Evolutionary conservation across 2,888 invertebrate species (phyloP).

Genomic region (Ichneumon xanthorius): DNA sequence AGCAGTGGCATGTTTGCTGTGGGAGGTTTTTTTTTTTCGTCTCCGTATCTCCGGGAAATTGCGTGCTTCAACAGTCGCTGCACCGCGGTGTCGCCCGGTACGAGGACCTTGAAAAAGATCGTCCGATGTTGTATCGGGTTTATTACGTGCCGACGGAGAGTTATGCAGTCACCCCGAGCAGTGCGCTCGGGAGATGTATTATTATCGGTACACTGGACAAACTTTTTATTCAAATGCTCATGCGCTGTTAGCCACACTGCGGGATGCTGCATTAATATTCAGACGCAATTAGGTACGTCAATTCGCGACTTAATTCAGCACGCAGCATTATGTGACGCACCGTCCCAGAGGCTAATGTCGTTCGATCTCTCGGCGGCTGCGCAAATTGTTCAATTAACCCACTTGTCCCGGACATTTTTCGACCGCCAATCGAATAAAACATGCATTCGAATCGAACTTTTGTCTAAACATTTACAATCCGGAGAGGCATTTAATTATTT

Average conservation of each 20-base stretch:
- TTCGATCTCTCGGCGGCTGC: too few species aligned
- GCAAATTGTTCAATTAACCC: not conserved
- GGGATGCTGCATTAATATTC: conserved; percentile 31
- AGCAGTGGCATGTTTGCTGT: conserved; percentile 38
- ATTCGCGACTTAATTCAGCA: not conserved
- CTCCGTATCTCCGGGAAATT: conserved; percentile 45
- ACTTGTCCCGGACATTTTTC: too few species aligned
- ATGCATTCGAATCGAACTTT: too few species aligned
- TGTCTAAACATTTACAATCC: too few species aligned
- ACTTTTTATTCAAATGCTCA: conserved; percentile 42
- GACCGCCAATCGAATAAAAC: too few species aligned
- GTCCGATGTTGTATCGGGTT: conserved; percentile 20
- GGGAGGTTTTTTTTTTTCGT: conserved; percentile 47
- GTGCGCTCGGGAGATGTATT: conserved; percentile 13
- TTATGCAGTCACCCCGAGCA: conserved; percentile 17
- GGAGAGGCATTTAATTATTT: too few species aligned
- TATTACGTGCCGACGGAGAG: conserved; percentile 14
- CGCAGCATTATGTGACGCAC: too few species aligned
- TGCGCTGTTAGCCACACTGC: not conserved
- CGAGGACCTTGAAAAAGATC: conserved; percentile 42
- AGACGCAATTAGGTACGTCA: conserved; percentile 59
- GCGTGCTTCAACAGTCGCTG: conserved; percentile 32
- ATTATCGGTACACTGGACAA: conserved; percentile 32
- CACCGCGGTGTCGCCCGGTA: not conserved
- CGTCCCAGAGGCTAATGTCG: too few species aligned